Conservation (phyloP, 2,113 vertebrate genomes). For the Malurus cyaneus region DNA sequence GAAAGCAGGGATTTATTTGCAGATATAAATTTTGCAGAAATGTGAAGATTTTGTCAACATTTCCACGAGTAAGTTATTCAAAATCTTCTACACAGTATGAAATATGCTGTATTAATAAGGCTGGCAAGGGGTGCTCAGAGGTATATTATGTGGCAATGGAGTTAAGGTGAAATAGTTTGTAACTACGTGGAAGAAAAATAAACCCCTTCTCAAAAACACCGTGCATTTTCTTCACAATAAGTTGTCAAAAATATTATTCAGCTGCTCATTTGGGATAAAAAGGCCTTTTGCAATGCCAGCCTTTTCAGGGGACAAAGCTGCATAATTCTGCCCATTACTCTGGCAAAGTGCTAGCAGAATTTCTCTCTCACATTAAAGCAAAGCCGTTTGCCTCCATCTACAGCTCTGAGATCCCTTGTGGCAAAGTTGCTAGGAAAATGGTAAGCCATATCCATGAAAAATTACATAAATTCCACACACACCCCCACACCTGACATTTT, state of each 20-base stretch:
- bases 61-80: not conserved
- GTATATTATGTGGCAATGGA: not conserved
- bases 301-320: not conserved
- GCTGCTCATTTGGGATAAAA: constrained; percentile 1
- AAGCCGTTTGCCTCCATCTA: not conserved
- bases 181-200: not conserved
- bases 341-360: not conserved
- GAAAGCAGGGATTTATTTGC: not conserved
- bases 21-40: not conserved
- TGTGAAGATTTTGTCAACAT: not conserved
- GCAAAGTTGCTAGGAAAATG: not conserved
- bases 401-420: constrained; percentile 7
- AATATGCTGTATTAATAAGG: not conserved
- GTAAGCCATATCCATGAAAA: not conserved
- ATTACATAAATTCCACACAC: not conserved
- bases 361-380: not conserved
- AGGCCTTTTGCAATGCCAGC: not conserved
- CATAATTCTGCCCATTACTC: not conserved
- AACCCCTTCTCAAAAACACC: not conserved
- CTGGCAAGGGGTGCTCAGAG: not conserved
- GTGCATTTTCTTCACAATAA: not conserved
- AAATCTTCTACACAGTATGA: not conserved
- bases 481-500: not conserved
- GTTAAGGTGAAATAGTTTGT: constrained; percentile 1
- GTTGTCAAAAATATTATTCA: constrained; percentile 1